Evolutionary conservation across 2,797 vertebrate genomes (phyloP).

Genomic region (Saxicola maurus): DNA sequence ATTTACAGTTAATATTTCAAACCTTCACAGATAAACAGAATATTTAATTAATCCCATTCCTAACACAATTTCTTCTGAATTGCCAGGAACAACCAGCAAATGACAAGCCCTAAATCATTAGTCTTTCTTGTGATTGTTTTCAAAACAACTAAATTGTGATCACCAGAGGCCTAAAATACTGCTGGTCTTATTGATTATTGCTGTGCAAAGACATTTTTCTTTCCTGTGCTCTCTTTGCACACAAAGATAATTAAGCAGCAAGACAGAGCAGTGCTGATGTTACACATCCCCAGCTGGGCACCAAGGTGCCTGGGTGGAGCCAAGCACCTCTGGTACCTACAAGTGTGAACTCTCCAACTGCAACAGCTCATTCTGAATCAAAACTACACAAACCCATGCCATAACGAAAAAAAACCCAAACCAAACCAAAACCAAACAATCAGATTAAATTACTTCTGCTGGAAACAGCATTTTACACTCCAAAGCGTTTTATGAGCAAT

Average conservation of each 20-base stretch:
- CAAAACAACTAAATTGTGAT: conserved; percentile 30
- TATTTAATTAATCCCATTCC: conserved; percentile 17
- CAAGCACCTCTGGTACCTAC: not conserved
- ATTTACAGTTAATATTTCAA: not conserved
- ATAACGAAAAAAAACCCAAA: fast-evolving
- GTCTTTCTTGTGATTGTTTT: conserved; percentile 4
- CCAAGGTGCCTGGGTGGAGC: not conserved
- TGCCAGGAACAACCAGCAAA: not conserved
- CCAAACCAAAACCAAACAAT: too few relatives aligned
- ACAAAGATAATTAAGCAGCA: conserved; percentile 13
- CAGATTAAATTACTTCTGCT: not conserved
- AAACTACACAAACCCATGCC: not conserved
- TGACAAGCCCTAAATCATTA: conserved; percentile 29
- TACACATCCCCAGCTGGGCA: not conserved
- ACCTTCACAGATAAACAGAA: not conserved
- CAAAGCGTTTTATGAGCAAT: not conserved
- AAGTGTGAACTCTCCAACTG: fast-evolving
- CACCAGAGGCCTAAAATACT: conserved; percentile 20
- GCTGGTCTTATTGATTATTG: conserved; percentile 32
- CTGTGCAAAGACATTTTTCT: conserved; percentile 35
- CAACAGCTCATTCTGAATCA: not conserved
- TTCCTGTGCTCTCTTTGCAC: not conserved
- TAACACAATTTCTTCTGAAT: not conserved
- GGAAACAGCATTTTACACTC: not conserved
- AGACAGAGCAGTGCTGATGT: not conserved